These are phyloP conservation scores for Geophilus truncorum DNA, from an alignment of 2,888 invertebrate genomes.

Conservation along the genomic window DNA sequence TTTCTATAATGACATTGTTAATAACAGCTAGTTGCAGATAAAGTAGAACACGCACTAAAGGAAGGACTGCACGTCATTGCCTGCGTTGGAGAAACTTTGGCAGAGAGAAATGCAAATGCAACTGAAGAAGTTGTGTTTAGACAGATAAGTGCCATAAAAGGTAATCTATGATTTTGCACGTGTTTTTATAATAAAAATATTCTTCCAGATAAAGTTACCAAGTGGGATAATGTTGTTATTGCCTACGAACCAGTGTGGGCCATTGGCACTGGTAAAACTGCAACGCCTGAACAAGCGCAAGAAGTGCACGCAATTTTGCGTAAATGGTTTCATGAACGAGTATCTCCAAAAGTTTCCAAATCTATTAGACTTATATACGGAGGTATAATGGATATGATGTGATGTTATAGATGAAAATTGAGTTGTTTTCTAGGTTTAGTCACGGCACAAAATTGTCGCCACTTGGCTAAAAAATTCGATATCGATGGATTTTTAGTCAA, in stretches of 20 bases:
- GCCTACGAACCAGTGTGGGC: constrained; percentile 99
- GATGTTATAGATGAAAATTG: background rate
- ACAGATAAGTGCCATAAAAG: constrained; percentile 73
- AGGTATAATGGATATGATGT: constrained; percentile 49
- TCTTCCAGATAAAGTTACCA: constrained; percentile 49
- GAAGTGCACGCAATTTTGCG: constrained; percentile 87
- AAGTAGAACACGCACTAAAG: constrained; percentile 48
- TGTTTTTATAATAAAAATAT: too few relatives aligned
- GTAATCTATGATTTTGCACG: constrained; percentile 25
- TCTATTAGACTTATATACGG: constrained; percentile 98
- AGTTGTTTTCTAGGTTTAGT: constrained; percentile 65
- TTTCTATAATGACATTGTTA: constrained; percentile 14
- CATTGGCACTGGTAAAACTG: constrained; percentile 97
- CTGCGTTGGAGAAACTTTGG: constrained; percentile 94
- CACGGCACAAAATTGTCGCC: constrained; percentile 82
- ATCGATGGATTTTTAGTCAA: constrained; percentile 99
- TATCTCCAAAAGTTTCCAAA: constrained; percentile 70
- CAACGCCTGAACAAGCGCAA: constrained; percentile 90
- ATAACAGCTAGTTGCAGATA: constrained; percentile 52
- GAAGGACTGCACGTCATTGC: constrained; percentile 66
- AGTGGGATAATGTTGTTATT: constrained; percentile 82
- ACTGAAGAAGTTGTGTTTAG: constrained; percentile 92
- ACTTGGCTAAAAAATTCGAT: constrained; percentile 80
- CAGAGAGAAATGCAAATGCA: constrained; percentile 87
- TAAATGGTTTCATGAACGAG: constrained; percentile 74